Percentiles rank a stretch among this genome's conserved stretches.
These are phyloP conservation scores for Oceanites oceanicus DNA, from an alignment of 2,113 vertebrate species.

Conservation along the genomic window DNA sequence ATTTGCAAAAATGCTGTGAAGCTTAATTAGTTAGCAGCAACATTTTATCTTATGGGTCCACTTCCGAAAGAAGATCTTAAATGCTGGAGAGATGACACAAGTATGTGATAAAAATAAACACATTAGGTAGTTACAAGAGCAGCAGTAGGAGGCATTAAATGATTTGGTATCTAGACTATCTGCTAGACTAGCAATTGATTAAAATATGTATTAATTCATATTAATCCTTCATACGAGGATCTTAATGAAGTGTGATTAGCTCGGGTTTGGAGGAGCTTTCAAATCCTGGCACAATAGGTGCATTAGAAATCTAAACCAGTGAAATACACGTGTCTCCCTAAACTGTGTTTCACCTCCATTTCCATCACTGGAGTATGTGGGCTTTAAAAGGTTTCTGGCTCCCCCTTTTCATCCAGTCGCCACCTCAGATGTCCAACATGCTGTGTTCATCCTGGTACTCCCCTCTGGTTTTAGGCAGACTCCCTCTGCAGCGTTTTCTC, in stretches of 20 bases:
- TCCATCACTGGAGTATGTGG: not conserved
- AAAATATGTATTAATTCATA: not conserved
- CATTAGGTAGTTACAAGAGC: not conserved
- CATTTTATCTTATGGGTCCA: not conserved
- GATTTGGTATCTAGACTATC: not conserved
- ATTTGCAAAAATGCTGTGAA: not conserved
- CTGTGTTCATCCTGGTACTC: not conserved
- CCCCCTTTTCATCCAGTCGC: not conserved
- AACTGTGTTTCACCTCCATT: not conserved
- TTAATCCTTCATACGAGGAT: not conserved
- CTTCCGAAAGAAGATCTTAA: not conserved
- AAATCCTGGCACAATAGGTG: not conserved
- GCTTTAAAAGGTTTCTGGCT: not conserved
- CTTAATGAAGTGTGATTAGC: not conserved
- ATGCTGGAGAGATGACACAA: not conserved
- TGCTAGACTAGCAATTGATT: not conserved
- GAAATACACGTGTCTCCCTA: not conserved
- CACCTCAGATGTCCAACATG: not conserved
- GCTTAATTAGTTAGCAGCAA: slow-evolving; percentile 16
- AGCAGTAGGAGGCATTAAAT: not conserved
- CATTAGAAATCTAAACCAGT: not conserved
- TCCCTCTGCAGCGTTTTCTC: not conserved
- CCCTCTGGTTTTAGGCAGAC: not conserved
- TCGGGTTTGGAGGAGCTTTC: not conserved
- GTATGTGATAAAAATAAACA: not conserved